phyloP scores from a whole-genome alignment of 1,140 invertebrate species.

The Penaeus vannamei region DNA sequence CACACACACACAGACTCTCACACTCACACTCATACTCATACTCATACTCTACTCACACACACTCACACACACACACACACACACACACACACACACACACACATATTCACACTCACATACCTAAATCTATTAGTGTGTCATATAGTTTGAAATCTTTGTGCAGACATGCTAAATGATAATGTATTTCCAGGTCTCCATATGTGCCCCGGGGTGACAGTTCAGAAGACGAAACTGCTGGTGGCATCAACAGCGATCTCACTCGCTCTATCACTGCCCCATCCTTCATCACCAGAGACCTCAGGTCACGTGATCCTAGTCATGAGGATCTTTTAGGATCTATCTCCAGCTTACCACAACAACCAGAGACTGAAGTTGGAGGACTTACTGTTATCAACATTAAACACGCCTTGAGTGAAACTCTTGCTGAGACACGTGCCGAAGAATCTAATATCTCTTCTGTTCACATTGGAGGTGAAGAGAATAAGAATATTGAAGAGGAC shows the following conservation, averaged over 20 bases:
- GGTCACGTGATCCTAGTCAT: conserved; percentile 68
- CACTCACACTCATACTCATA: too few relatives aligned
- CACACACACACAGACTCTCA: too few relatives aligned
- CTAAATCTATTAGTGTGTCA: too few relatives aligned
- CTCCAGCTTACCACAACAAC: conserved; percentile 31
- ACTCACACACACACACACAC: too few relatives aligned
- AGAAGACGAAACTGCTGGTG: conserved; percentile 48
- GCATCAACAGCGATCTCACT: conserved; percentile 38
- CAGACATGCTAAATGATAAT: not conserved
- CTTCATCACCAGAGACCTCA: conserved; percentile 57
- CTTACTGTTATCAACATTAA: conserved; percentile 58
- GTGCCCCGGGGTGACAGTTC: conserved; percentile 67
- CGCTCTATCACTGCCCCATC: conserved; percentile 57
- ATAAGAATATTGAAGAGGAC: conserved; percentile 45
- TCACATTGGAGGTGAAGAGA: conserved; percentile 43
- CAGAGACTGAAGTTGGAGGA: conserved; percentile 17
- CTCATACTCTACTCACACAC: too few relatives aligned
- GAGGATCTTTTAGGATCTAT: conserved; percentile 42
- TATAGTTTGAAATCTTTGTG: too few relatives aligned
- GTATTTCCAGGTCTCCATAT: conserved; percentile 69
- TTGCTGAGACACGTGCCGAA: conserved; percentile 46
- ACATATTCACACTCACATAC: too few relatives aligned
- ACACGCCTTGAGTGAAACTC: conserved; percentile 48
- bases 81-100: too few relatives aligned
- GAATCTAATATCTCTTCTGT: conserved; percentile 47